A percentile compares a stretch with the other conserved stretches of the same genome.
Evolutionary conservation across 2,113 vertebrate species (phyloP).

Genomic region (Epinephelus moara): DNA sequence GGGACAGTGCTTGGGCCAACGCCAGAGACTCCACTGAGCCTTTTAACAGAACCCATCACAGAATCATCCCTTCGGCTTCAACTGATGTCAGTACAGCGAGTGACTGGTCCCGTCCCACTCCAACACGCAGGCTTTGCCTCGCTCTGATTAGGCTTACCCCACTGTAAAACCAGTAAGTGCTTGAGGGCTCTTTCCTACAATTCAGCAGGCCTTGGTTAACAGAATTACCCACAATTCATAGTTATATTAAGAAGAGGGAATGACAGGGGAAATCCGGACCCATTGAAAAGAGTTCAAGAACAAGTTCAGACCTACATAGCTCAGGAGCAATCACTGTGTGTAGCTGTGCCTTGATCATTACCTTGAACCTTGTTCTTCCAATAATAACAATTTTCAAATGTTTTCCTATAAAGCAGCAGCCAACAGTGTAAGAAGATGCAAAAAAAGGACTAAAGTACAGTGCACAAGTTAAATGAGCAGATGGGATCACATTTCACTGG

Average conservation of each 20-base stretch:
- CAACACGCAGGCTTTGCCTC: background rate
- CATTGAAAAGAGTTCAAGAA: conserved; percentile 12
- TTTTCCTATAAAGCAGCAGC: background rate
- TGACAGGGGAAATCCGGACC: conserved; percentile 26
- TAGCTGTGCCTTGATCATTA: background rate
- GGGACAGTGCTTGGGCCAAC: conserved; percentile 50
- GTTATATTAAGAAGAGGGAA: background rate
- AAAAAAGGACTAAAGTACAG: no score
- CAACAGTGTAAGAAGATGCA: no score
- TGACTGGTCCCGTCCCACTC: background rate
- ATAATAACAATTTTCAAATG: conserved; percentile 9
- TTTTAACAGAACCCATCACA: conserved; percentile 49
- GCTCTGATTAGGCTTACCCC: conserved; percentile 33
- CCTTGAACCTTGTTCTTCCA: background rate
- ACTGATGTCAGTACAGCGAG: conserved; percentile 19
- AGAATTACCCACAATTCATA: conserved; percentile 22
- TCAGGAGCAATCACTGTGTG: background rate
- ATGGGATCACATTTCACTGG: no score
- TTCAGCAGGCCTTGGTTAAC: background rate
- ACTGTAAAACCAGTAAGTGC: conserved; percentile 31
- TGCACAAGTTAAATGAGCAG: no score
- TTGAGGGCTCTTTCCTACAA: background rate
- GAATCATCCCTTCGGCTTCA: conserved; percentile 45
- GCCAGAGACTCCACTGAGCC: conserved; percentile 60
- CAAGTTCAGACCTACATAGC: background rate